phyloP scores from a whole-genome alignment of 2,797 vertebrate genomes.

The Poecilia velifera region DNA sequence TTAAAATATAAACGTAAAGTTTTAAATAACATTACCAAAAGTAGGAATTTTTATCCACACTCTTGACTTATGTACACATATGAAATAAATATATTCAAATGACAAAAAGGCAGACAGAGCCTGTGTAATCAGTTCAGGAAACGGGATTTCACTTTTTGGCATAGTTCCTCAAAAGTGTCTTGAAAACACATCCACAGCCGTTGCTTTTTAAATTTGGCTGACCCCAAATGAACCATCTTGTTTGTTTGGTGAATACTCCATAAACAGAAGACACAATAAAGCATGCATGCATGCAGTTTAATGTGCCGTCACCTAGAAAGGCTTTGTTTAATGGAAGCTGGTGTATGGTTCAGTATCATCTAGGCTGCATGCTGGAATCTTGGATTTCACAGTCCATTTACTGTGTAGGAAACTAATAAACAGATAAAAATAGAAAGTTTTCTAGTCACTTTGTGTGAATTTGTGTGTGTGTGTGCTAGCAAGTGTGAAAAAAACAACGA shows the following conservation, averaged over 20 bases:
- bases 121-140: no score
- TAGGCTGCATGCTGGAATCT: conserved; percentile 49
- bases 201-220: background rate
- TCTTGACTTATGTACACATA: background rate
- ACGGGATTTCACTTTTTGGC: background rate
- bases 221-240: background rate
- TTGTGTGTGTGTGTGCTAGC: background rate
- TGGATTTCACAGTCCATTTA: conserved; percentile 35
- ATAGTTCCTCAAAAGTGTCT: background rate
- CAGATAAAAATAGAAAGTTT: conserved; percentile 19
- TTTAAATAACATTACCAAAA: background rate
- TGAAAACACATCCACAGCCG: background rate
- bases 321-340: conserved; percentile 47
- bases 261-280: conserved; percentile 7
- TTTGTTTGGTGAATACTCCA: background rate
- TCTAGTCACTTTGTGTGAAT: background rate
- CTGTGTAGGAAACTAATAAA: conserved; percentile 9
- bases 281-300: conserved; percentile 21
- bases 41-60: background rate
- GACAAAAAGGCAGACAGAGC: no score
- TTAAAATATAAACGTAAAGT: background rate
- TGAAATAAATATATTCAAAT: no score
- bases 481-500: background rate
- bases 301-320: conserved; percentile 21
- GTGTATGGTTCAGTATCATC: conserved; percentile 39